These are phyloP conservation scores for Agapornis canus DNA, from an alignment of 2,797 vertebrate genomes.

Conservation along the genomic window DNA sequence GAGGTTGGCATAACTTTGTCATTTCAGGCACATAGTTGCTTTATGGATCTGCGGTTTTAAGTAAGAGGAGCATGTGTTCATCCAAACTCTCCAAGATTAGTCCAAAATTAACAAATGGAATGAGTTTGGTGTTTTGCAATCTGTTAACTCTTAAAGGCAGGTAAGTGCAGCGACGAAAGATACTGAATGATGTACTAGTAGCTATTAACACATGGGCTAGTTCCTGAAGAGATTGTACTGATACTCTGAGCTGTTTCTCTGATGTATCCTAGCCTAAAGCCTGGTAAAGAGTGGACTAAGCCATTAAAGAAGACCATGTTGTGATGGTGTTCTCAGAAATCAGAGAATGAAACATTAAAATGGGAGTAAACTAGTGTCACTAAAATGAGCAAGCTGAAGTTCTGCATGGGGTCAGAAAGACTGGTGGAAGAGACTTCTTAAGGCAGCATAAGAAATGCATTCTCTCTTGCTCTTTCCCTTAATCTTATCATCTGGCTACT, in stretches of 20 bases:
- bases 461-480: neutral
- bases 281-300: neutral
- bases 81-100: neutral
- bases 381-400: neutral
- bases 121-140: neutral
- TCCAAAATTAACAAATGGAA: neutral
- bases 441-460: neutral
- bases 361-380: neutral
- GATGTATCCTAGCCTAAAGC: neutral
- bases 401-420: neutral
- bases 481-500: neutral
- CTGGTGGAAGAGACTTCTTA: neutral
- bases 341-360: neutral
- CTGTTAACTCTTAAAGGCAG: neutral
- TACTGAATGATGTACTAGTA: fast-evolving
- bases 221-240: neutral
- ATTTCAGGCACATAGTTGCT: neutral
- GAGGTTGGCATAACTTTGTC: neutral
- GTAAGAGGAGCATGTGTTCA: neutral
- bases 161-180: neutral
- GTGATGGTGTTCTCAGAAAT: neutral
- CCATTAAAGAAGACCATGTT: neutral
- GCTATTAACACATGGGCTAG: fast-evolving
- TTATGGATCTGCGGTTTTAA: neutral
- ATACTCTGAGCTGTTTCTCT: neutral